These are phyloP conservation scores for Cryptocephalus moraei DNA, from an alignment of 2,888 invertebrate species.

Conservation along the genomic window DNA sequence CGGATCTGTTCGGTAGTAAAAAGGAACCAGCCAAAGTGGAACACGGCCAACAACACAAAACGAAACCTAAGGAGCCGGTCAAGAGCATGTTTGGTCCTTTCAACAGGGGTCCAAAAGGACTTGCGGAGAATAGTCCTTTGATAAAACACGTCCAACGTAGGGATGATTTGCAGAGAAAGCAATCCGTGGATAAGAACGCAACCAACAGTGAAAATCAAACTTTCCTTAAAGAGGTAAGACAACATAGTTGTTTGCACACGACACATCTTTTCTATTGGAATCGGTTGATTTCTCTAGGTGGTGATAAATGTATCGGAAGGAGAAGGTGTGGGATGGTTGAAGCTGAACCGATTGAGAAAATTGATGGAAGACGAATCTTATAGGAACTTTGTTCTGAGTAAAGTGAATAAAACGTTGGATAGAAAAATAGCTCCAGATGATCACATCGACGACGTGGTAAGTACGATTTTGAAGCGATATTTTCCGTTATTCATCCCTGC, in stretches of 20 bases:
- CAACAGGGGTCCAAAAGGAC: conserved; percentile 67
- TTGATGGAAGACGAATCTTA: conserved; percentile 99
- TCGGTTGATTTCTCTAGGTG: conserved; percentile 42
- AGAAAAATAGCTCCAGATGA: conserved; percentile 90
- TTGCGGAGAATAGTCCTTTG: conserved; percentile 82
- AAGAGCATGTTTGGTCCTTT: conserved; percentile 63
- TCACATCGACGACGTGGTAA: conserved; percentile 94
- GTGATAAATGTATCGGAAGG: conserved; percentile 78
- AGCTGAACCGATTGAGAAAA: conserved; percentile 83
- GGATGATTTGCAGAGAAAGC: conserved; percentile 57
- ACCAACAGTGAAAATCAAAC: conserved; percentile 86
- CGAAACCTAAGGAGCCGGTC: conserved; percentile 27
- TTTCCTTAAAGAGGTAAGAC: conserved; percentile 77
- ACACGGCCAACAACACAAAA: conserved; percentile 29
- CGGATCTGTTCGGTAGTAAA: conserved; percentile 80
- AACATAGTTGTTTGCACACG: not conserved
- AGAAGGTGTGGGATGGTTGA: conserved; percentile 94
- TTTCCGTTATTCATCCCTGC: not conserved
- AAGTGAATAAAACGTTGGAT: conserved; percentile 88
- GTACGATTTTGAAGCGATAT: conserved; percentile 27
- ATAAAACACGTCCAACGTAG: conserved; percentile 69
- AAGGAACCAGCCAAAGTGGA: conserved; percentile 32
- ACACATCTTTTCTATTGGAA: not conserved
- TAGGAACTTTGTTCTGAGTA: conserved; percentile 88
- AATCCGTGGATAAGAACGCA: conserved; percentile 59